phyloP scores from a whole-genome alignment of 2,888 invertebrate genomes.

The Bembecia ichneumoniformis region DNA sequence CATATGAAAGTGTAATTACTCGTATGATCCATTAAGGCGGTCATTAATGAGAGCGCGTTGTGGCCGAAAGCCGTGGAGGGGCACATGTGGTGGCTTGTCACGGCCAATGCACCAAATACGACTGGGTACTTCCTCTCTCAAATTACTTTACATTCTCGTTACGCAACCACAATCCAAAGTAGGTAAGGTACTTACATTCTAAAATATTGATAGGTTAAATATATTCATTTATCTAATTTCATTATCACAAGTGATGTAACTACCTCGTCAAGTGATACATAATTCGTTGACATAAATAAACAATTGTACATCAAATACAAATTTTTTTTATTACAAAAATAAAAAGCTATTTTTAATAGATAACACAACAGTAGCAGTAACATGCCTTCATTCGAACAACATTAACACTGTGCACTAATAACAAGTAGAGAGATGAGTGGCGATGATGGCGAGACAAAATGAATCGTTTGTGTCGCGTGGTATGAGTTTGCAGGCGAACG shows the following conservation, averaged over 20 bases:
- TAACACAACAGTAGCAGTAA: constrained; percentile 66
- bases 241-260: constrained; percentile 32
- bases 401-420: constrained; percentile 68
- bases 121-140: not conserved
- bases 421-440: constrained; percentile 54
- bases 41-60: constrained; percentile 31
- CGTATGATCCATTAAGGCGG: constrained; percentile 44
- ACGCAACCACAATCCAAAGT: no score
- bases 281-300: constrained; percentile 37
- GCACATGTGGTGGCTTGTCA: constrained; percentile 9
- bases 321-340: constrained; percentile 59
- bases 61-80: constrained; percentile 14
- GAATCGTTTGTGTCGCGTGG: constrained; percentile 23
- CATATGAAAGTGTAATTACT: constrained; percentile 44
- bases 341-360: constrained; percentile 64
- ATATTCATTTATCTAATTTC: not conserved
- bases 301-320: constrained; percentile 47
- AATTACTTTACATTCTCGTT: no score
- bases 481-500: constrained; percentile 31
- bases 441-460: constrained; percentile 33
- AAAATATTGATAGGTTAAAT: no score
- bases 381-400: constrained; percentile 54
- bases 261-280: constrained; percentile 23
- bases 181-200: no score
- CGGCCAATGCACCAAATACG: constrained; percentile 1